These are phyloP conservation scores for Hemistola chrysoprasaria DNA, from an alignment of 2,888 invertebrate species.

Conservation along the genomic window DNA sequence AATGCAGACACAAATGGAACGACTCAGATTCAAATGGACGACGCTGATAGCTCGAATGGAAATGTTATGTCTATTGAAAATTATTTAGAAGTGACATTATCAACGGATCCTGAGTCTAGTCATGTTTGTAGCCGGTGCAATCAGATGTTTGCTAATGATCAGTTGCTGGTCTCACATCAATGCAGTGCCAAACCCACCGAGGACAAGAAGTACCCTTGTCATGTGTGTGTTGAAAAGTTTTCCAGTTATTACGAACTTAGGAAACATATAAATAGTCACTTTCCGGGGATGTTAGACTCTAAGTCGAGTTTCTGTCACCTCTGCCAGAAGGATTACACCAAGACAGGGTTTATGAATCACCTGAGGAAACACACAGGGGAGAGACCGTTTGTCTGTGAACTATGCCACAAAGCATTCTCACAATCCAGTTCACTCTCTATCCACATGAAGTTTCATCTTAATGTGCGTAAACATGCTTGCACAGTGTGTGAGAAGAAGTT, in stretches of 20 bases:
- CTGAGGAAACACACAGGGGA: constrained; percentile 78
- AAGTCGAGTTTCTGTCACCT: constrained; percentile 79
- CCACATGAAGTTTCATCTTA: constrained; percentile 79
- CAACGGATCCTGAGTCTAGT: constrained; percentile 78
- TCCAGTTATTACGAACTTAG: constrained; percentile 77
- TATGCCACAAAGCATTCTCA: constrained; percentile 78
- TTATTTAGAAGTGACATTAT: constrained; percentile 77
- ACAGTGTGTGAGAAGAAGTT: constrained; percentile 80
- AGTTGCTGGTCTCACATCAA: constrained; percentile 63
- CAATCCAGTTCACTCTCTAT: constrained; percentile 79
- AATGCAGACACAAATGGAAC: constrained; percentile 58
- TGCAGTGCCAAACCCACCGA: constrained; percentile 73
- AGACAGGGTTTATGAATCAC: constrained; percentile 80
- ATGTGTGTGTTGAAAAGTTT: constrained; percentile 77
- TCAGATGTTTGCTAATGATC: constrained; percentile 75
- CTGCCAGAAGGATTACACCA: constrained; percentile 80
- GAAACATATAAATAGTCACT: constrained; percentile 76
- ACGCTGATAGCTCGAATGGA: constrained; percentile 74
- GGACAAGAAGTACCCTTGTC: constrained; percentile 77
- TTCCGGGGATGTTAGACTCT: constrained; percentile 78
- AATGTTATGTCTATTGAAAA: constrained; percentile 80
- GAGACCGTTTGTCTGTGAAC: constrained; percentile 78
- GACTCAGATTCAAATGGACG: constrained; percentile 61
- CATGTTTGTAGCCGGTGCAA: constrained; percentile 76
- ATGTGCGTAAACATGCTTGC: constrained; percentile 78